Base-by-base conservation (phyloP, 2,113 vertebrate species). In the Scophthalmus maximus region DNA sequence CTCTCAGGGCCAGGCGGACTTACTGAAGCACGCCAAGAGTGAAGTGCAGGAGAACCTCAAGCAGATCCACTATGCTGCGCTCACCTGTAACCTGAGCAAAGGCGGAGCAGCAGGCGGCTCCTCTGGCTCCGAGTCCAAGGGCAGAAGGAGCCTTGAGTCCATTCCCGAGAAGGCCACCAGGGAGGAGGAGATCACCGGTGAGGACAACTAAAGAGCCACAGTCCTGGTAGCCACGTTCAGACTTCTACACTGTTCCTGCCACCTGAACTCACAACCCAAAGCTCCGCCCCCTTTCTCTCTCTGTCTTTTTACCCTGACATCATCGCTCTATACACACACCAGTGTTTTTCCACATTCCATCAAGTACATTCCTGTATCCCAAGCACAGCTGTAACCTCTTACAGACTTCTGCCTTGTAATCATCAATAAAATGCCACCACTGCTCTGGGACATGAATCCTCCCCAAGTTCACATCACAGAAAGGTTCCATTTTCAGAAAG, bases 11-110 rank as follows among this genome's bases (percentile, higher is more conserved):
- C 97, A 99, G 87, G 95, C 96, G 0, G 97, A 99, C 91, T 94
- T 99, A 69, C 90, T 99, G 85, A 98, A 98, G 79, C 96, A 97
- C 0, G 97, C 97, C 79, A 95, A 95, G 86, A 95, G 92, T 0
- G 97, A 99, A 89, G 96, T 97, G 66, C 81, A 95, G 93, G 97
- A 99, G 83, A 98, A 97, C 90, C 92, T 98, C 59, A 98, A 97
- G 85, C 97, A 98, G 94, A 96, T 99, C 90, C 96, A 98, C 89
- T 97, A 95, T 32, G 95, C 96, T 2, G 95, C 95, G 7, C 87
- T 97, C 73, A 95, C 97, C 0, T 97, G 96, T 79, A 95, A 95
- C 80, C 94, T 99, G 81, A 94, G 91, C 74, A 98, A 96, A 61
- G 94, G 94, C 6, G 92, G 93, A 1, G 23, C 55, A 0, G 90